Base-by-base conservation (phyloP, 2,113 vertebrate species). In the Neopipo cinnamomea region DNA sequence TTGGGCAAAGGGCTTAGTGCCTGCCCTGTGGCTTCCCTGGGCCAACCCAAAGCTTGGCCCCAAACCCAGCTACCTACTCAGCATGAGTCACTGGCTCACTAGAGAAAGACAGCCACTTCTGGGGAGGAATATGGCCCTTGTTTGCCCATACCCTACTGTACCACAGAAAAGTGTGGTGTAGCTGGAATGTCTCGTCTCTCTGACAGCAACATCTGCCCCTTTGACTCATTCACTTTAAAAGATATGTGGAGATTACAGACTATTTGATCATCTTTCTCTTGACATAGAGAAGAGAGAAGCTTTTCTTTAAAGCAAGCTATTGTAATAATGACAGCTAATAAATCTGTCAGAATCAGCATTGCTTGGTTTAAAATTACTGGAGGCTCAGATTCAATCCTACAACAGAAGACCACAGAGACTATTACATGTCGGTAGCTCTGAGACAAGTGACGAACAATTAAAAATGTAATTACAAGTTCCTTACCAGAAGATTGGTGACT, bases 401-500 rank as follows among this genome's bases (percentile, higher is more conserved):
- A 72, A 24, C 44, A 85, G 67, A 88, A 65, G 56, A 75, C 44
- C 24, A 71, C 33, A 67, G 73, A 92, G 44, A 52, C 39, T 71
- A 77, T 67, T 77, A 63, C 30, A 47, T 2, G 23, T 74, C 1
- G 0, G 68, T 70, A 96, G 49, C 62, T 75, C 52, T 89, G 74
- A 62, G 91, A 89, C 41, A 84, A 91, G 76, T 33, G 76, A 89
- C 65, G 91, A 77, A 67, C 33, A 68, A 78, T 61, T 70, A 88
- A 65, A 39, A 63, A 56, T 21, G 8, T 85, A 59, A 75, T 83
- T 95, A 91, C 88, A 84, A 73, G 73, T 80, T 88, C 70, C 97
- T 98, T 98, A 98, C 98, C 98, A 41, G 95, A 63, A 71, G 97
- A 96, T 78, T 98, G 98, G 89, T 98, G 98, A 91, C 72, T 94